Evolutionary conservation across 2,113 vertebrate species (phyloP).

Genomic region (Narcine bancroftii): DNA sequence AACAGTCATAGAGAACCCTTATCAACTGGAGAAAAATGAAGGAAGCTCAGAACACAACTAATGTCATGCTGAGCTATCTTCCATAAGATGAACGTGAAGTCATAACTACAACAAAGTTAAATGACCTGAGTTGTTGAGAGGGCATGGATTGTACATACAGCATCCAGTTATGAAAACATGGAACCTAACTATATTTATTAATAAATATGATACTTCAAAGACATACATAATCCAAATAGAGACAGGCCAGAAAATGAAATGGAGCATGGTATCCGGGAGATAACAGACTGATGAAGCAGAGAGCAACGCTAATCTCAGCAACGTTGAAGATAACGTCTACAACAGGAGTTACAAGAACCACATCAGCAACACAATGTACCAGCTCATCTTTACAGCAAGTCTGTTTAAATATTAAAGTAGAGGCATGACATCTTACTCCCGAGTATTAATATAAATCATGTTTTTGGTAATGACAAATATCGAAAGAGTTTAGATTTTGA

Average conservation of each 20-base stretch:
- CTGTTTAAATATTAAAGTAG: too few relatives aligned
- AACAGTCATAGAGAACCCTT: too few relatives aligned
- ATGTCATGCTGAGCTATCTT: too few relatives aligned
- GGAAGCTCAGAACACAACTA: too few relatives aligned
- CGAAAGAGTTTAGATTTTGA: too few relatives aligned
- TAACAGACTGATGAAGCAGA: neutral
- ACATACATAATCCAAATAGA: neutral
- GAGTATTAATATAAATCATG: neutral
- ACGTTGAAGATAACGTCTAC: neutral
- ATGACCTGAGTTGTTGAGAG: neutral
- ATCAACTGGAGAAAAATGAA: too few relatives aligned
- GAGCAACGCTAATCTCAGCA: neutral
- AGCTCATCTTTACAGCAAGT: neutral
- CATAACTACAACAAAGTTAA: neutral
- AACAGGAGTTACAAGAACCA: neutral
- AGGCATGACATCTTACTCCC: neutral
- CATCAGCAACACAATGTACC: neutral
- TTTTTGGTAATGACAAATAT: neutral
- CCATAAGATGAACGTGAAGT: too few relatives aligned
- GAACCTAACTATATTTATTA: neutral
- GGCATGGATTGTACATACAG: neutral
- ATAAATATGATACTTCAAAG: neutral
- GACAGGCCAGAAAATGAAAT: neutral
- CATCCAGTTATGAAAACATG: neutral
- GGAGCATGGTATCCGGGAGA: neutral